phyloP scores from a whole-genome alignment of 1,140 invertebrate species.

The Sogatella furcifera region DNA sequence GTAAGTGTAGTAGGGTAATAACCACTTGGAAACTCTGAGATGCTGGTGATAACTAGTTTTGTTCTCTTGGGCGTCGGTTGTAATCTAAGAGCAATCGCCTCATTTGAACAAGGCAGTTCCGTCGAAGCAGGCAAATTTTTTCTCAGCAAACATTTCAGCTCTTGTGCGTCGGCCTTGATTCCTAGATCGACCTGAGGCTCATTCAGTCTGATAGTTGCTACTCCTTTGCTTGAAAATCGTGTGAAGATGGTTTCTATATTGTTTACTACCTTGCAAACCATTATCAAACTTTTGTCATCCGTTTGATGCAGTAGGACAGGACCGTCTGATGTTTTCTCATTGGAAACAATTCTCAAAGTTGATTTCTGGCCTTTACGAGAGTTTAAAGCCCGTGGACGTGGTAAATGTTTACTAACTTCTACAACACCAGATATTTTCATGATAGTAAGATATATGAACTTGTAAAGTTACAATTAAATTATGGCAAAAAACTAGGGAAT shows the following conservation, averaged over 20 bases:
- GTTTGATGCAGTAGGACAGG: slow-evolving; percentile 15
- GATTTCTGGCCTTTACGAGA: slow-evolving; percentile 23
- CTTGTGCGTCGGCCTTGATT: slow-evolving; percentile 48
- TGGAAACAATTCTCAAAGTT: background rate
- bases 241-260: slow-evolving; percentile 53
- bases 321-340: background rate
- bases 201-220: slow-evolving; percentile 57
- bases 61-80: slow-evolving; percentile 26
- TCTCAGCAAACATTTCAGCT: slow-evolving; percentile 55
- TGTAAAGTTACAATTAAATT: too few species aligned
- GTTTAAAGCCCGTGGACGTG: slow-evolving; percentile 33
- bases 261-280: slow-evolving; percentile 28
- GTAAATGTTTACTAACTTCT: slow-evolving; percentile 45
- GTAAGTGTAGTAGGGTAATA: slow-evolving; percentile 54
- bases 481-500: too few species aligned
- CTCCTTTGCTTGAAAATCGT: slow-evolving; percentile 58
- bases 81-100: background rate
- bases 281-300: slow-evolving; percentile 17
- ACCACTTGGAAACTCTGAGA: slow-evolving; percentile 52
- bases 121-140: slow-evolving; percentile 40
- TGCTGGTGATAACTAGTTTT: slow-evolving; percentile 47
- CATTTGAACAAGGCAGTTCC: slow-evolving; percentile 16
- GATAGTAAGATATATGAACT: background rate
- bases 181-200: slow-evolving; percentile 55
- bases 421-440: slow-evolving; percentile 60